phyloP scores from a whole-genome alignment of 1,140 invertebrate genomes.

The Papilio xuthus region DNA sequence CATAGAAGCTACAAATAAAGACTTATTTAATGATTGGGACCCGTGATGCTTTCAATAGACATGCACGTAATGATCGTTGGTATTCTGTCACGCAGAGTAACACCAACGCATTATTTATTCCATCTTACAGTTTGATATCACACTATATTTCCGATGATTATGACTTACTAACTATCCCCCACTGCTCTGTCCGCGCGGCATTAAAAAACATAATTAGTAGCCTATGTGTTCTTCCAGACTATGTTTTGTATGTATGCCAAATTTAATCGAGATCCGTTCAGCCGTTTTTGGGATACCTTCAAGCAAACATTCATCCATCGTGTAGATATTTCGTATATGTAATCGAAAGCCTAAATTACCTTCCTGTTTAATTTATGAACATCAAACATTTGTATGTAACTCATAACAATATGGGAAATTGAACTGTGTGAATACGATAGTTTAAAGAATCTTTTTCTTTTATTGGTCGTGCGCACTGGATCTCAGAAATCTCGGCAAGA shows the following conservation, averaged over 20 bases:
- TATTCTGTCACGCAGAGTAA: slow-evolving; percentile 5
- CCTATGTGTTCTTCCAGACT: too few relatives aligned
- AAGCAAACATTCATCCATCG: neutral
- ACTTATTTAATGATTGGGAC: neutral
- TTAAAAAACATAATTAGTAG: too few relatives aligned
- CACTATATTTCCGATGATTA: neutral
- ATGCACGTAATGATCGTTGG: neutral
- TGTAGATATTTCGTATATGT: neutral
- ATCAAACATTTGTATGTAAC: neutral
- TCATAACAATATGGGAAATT: slow-evolving; percentile 10
- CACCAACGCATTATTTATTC: neutral
- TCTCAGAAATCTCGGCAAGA: too few relatives aligned
- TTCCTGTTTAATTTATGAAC: slow-evolving; percentile 13
- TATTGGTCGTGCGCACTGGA: neutral
- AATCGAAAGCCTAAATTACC: neutral
- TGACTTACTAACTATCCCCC: too few relatives aligned
- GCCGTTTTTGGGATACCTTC: too few relatives aligned
- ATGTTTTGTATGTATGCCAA: too few relatives aligned
- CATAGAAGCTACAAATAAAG: neutral
- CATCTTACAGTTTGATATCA: neutral
- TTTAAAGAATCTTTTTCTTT: neutral
- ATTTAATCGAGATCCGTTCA: too few relatives aligned
- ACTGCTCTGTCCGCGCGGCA: too few relatives aligned
- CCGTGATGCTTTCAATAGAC: neutral
- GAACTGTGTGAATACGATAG: neutral